A percentile compares a stretch with the other conserved stretches of the same genome.
Evolutionary conservation across 1,140 invertebrate species (phyloP).

Genomic region (Drosophila azteca): DNA sequence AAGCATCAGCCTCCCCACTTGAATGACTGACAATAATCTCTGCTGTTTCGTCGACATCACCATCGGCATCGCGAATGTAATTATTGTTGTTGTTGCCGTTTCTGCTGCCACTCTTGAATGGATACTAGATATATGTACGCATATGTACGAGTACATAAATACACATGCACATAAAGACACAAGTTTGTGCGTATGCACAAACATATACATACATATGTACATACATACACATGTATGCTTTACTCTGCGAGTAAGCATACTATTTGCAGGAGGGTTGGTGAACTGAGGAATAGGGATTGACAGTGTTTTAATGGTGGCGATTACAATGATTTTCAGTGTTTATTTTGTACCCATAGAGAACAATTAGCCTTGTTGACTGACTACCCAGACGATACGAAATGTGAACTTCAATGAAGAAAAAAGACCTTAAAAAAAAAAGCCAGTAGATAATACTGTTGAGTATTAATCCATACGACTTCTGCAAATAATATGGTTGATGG

Average conservation of each 20-base stretch:
- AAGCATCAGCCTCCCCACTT: constrained; percentile 42
- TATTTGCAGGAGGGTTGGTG: constrained; percentile 34
- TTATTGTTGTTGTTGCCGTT: constrained; percentile 41
- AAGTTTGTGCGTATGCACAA: too few species aligned
- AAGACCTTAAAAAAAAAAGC: not conserved
- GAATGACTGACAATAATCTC: constrained; percentile 63
- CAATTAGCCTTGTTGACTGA: constrained; percentile 50
- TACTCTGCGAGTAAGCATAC: constrained; percentile 8
- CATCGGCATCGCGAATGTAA: constrained; percentile 40
- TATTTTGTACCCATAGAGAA: constrained; percentile 39
- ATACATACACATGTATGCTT: too few species aligned
- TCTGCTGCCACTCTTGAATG: not conserved
- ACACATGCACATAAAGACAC: too few species aligned
- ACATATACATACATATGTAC: too few species aligned
- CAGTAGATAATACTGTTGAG: constrained; percentile 13
- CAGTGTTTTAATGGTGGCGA: constrained; percentile 63
- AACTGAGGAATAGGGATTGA: constrained; percentile 49
- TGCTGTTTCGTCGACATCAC: constrained; percentile 55
- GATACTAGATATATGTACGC: not conserved
- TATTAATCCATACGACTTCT: constrained; percentile 7
- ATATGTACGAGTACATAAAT: too few species aligned
- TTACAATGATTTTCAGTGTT: constrained; percentile 54
- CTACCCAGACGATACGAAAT: constrained; percentile 6
- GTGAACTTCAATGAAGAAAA: constrained; percentile 18
- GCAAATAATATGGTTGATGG: not conserved